Conservation (phyloP, 1,140 invertebrate species). For the Stenopsyche tienmushanensis region DNA sequence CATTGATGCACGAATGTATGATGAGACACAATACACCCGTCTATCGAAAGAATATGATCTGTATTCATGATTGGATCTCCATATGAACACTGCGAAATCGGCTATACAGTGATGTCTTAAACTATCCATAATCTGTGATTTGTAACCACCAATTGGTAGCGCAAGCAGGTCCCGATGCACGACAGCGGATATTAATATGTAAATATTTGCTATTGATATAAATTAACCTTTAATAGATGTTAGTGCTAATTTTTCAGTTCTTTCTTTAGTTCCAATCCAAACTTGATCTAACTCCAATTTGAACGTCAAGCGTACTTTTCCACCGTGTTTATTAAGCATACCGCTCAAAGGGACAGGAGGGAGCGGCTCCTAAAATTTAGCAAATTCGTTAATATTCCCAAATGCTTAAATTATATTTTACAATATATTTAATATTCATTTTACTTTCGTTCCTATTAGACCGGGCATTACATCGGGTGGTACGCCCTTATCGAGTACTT, state of each 20-base stretch:
- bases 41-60: no score
- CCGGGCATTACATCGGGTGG: constrained; percentile 90
- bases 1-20: no score
- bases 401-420: not conserved
- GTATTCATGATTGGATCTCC: no score
- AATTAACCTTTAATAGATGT: constrained; percentile 83
- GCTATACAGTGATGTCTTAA: no score
- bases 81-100: no score
- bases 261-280: constrained; percentile 92
- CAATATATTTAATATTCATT: not conserved
- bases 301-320: constrained; percentile 90
- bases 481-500: constrained; percentile 87
- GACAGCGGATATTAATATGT: not conserved
- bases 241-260: constrained; percentile 92
- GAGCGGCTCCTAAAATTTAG: constrained; percentile 67
- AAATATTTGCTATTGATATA: constrained; percentile 44
- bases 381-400: not conserved
- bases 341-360: constrained; percentile 82
- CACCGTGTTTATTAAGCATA: constrained; percentile 91
- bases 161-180: not conserved
- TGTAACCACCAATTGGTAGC: no score
- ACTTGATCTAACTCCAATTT: constrained; percentile 90
- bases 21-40: no score
- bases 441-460: constrained; percentile 76
- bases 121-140: no score